A percentile compares a stretch with the other conserved stretches of the same genome.
These are phyloP conservation scores for Seira ritae DNA, from an alignment of 2,888 invertebrate genomes.

Conservation along the genomic window DNA sequence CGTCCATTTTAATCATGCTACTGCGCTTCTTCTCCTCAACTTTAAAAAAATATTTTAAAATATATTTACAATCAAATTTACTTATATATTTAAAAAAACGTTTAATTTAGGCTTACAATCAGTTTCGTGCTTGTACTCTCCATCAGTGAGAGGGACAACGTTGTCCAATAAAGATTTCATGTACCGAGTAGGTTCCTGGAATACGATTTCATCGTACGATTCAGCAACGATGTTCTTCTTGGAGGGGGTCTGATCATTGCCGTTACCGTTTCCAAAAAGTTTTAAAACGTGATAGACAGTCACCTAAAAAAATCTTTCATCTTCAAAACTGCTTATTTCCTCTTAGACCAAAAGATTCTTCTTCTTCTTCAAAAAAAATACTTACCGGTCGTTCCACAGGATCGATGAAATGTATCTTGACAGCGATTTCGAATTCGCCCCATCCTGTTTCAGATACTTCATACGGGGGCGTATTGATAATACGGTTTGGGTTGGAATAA, in stretches of 20 bases:
- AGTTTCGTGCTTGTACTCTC: constrained; percentile 90
- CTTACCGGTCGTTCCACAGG: constrained; percentile 94
- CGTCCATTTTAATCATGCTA: constrained; percentile 85
- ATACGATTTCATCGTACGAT: constrained; percentile 96
- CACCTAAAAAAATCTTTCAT: constrained; percentile 81
- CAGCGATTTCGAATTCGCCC: constrained; percentile 99
- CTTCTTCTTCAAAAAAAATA: constrained; percentile 70
- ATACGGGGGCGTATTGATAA: constrained; percentile 95
- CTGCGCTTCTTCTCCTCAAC: constrained; percentile 93
- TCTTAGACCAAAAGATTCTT: constrained; percentile 21
- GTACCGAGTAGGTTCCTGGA: constrained; percentile 91
- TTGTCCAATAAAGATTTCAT: constrained; percentile 92
- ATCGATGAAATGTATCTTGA: constrained; percentile 98
- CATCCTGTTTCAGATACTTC: constrained; percentile 99
- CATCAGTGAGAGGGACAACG: constrained; percentile 83
- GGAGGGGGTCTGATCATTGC: constrained; percentile 76
- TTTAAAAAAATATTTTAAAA: constrained; percentile 78
- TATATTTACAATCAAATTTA: background rate
- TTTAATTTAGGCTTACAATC: constrained; percentile 83
- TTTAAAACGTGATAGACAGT: constrained; percentile 96
- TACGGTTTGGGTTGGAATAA: constrained; percentile 87
- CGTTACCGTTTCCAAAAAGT: constrained; percentile 85
- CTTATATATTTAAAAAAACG: constrained; percentile 77
- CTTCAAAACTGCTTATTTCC: constrained; percentile 21
- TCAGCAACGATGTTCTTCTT: constrained; percentile 90